phyloP scores from a whole-genome alignment of 1,140 invertebrate species.

The Lepidostoma basale region DNA sequence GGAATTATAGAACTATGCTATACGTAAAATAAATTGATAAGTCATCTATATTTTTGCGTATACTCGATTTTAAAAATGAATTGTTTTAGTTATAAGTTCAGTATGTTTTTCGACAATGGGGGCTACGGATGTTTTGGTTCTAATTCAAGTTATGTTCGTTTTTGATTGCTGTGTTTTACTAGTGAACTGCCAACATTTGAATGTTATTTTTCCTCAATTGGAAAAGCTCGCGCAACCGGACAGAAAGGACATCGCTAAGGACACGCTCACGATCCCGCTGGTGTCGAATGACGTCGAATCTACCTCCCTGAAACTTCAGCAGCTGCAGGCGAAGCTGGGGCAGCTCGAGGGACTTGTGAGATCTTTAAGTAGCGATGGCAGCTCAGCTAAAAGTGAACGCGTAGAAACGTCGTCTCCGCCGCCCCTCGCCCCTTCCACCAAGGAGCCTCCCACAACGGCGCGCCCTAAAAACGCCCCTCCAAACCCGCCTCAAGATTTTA shows the following conservation, averaged over 20 bases:
- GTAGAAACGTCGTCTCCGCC: not conserved
- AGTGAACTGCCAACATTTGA: slow-evolving; percentile 20
- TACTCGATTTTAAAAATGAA: not conserved
- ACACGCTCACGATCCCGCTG: not conserved
- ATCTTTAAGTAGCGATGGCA: not conserved
- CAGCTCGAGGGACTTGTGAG: slow-evolving; percentile 26
- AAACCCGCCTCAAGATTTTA: not conserved
- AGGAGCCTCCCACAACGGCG: not conserved
- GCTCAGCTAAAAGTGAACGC: not conserved
- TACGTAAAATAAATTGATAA: not conserved
- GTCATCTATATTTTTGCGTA: not conserved
- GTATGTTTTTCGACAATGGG: not conserved
- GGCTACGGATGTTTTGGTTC: not conserved
- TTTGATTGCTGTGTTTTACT: not conserved
- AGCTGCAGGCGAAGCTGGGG: slow-evolving; percentile 29
- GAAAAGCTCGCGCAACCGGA: not conserved
- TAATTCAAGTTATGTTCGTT: not conserved
- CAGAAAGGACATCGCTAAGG: too few relatives aligned
- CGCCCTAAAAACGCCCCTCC: not conserved
- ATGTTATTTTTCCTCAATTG: slow-evolving; percentile 40
- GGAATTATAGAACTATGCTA: too few relatives aligned
- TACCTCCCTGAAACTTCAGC: slow-evolving; percentile 4
- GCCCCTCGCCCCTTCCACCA: too few relatives aligned
- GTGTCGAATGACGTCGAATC: not conserved
- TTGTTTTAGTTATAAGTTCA: not conserved